phyloP scores from a whole-genome alignment of 2,113 vertebrate species.

The Tor tambroides region DNA sequence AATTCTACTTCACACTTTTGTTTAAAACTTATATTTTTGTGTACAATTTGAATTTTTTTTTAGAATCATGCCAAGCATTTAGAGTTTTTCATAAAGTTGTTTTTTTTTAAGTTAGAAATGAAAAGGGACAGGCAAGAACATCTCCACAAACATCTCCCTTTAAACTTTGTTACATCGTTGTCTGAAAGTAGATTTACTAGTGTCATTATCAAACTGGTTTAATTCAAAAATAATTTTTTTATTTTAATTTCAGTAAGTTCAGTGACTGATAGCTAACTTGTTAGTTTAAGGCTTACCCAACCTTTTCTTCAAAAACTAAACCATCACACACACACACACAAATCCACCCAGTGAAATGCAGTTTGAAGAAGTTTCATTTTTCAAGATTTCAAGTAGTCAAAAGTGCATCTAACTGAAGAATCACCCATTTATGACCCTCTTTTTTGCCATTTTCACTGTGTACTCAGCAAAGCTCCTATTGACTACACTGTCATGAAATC shows the following conservation, averaged over 20 bases:
- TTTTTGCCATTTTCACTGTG: neutral
- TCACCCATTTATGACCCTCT: neutral
- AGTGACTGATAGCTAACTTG: no score
- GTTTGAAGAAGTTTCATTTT: neutral
- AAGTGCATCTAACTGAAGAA: neutral
- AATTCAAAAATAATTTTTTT: neutral
- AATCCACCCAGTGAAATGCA: neutral
- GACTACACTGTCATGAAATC: constrained; percentile 24
- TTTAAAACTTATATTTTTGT: no score
- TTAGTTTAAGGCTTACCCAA: neutral
- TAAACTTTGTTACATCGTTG: neutral
- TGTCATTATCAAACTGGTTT: neutral
- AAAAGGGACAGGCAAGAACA: neutral
- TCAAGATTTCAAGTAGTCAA: neutral
- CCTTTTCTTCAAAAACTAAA: neutral
- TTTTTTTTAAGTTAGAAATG: neutral
- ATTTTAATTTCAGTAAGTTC: neutral
- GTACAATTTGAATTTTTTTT: no score
- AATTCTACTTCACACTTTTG: no score
- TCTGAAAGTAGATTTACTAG: neutral
- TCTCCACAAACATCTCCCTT: neutral
- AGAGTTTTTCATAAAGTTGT: neutral
- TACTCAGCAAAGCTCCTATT: constrained; percentile 21
- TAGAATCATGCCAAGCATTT: neutral
- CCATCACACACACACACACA: neutral